Evolutionary conservation across 2,888 invertebrate species (phyloP).

Genomic region (Drosophila siamana): DNA sequence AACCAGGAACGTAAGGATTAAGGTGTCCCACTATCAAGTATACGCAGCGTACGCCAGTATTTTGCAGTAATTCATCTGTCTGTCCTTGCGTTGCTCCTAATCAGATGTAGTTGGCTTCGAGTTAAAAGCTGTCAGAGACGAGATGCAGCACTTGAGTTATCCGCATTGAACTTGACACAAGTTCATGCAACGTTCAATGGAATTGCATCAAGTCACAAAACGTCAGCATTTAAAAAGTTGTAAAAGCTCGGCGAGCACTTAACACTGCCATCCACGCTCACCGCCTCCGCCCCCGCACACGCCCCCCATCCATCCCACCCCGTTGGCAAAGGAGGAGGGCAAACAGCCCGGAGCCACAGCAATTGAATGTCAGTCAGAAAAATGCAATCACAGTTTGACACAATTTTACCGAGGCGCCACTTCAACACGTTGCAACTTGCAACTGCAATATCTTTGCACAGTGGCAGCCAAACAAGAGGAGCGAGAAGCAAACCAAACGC

Average conservation of each 20-base stretch:
- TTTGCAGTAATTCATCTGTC: too few species aligned
- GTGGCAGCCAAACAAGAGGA: constrained; percentile 40
- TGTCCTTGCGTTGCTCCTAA: too few species aligned
- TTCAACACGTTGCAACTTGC: constrained; percentile 81
- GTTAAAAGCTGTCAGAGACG: background rate
- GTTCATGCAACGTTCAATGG: constrained; percentile 33
- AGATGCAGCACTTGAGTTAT: constrained; percentile 19
- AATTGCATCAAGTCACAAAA: constrained; percentile 56
- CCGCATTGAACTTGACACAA: constrained; percentile 58
- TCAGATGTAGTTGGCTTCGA: background rate
- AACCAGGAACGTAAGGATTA: too few species aligned
- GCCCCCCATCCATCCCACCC: too few species aligned
- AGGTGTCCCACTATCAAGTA: background rate
- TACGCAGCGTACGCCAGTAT: background rate
- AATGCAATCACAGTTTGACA: constrained; percentile 81
- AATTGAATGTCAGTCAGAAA: constrained; percentile 79
- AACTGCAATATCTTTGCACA: constrained; percentile 76
- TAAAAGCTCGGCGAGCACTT: constrained; percentile 44
- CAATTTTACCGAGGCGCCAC: constrained; percentile 79
- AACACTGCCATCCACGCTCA: constrained; percentile 30
- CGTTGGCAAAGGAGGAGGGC: too few species aligned
- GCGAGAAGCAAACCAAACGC: constrained; percentile 33
- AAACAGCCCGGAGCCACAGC: constrained; percentile 60
- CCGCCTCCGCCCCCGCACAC: constrained; percentile 12
- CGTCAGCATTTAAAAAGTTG: constrained; percentile 57